Evolutionary conservation across 2,113 vertebrate genomes (phyloP).

Genomic region (Pelodiscus sinensis): DNA sequence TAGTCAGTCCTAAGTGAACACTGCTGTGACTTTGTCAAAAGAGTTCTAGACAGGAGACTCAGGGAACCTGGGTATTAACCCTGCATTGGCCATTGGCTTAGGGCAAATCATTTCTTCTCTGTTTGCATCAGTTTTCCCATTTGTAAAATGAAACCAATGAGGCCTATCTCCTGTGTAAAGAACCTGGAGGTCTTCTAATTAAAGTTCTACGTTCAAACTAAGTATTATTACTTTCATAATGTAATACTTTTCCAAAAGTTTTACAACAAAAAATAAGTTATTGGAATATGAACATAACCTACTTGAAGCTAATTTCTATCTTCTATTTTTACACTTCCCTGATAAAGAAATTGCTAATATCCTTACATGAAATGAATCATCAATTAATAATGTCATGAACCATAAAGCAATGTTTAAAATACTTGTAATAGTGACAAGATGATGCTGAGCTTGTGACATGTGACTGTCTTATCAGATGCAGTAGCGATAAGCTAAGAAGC

Average conservation of each 20-base stretch:
- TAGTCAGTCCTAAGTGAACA: slow-evolving; percentile 73
- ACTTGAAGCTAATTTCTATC: neutral
- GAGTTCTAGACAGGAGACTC: neutral
- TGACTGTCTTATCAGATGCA: neutral
- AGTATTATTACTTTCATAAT: neutral
- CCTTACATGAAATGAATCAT: neutral
- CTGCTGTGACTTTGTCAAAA: neutral
- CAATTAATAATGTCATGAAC: neutral
- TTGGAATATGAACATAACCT: neutral
- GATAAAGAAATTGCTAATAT: neutral
- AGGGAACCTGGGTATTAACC: neutral
- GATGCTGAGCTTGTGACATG: neutral
- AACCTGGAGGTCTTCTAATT: too few relatives aligned
- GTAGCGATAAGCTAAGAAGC: neutral
- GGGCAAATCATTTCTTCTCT: neutral
- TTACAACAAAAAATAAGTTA: neutral
- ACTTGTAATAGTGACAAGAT: neutral
- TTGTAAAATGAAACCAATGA: neutral
- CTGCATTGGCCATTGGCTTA: neutral
- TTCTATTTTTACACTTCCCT: neutral
- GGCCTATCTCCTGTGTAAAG: neutral
- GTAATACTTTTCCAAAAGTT: neutral
- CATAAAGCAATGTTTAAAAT: neutral
- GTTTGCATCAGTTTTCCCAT: neutral
- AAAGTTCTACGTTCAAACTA: neutral